Base-by-base conservation (phyloP, 1,140 invertebrate genomes). In the Drosophila insularis region DNA sequence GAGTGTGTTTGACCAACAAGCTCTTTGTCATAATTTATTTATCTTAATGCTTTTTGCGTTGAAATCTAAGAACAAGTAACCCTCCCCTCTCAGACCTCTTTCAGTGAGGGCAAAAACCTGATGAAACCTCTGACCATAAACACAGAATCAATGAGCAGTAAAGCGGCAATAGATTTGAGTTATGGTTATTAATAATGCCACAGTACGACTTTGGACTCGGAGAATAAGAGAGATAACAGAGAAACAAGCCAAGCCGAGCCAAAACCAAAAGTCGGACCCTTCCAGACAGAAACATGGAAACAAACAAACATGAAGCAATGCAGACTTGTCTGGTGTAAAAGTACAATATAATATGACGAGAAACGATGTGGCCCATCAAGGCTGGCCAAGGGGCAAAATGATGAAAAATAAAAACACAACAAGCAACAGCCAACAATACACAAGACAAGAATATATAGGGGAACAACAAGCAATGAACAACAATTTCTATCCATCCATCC, bases 121-220 rank as follows among this genome's bases (percentile, higher is more conserved):
- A 74, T 66, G 81, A 81, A 74, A 71, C 68, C 78, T 37, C 60
- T 62, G 68, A 56, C 54, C 79, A 87, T 87, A 87, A 82, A 82
- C 82, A 50, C 43, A 77, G 84, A 87, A 82, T 87, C 82, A 87
- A 87, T 87, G 82, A 87, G 79, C 82, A 87, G 84, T 86, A 87
- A 87, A 87, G 79, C 84, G 76, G 76, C 82, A 87, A 87, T 87
- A 89, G 82, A 87, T 87, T 87, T 87, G 82, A 87, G 82, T 87
- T 87, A 87, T 87, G 82, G 82, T 82, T 87, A 87, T 87, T 87
- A 87, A 87, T 87, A 87, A 87, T 87, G 75, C 74, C 68, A 74
- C 54, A 67, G 46, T 27, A 27, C 27, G 63, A 67, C 60, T 40
- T 50, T 61, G 31, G 31, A 67, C n/a, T 53, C 55, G 43, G 58